Conservation (phyloP, 2,113 vertebrate genomes). For the Eudyptes chrysolophus region DNA sequence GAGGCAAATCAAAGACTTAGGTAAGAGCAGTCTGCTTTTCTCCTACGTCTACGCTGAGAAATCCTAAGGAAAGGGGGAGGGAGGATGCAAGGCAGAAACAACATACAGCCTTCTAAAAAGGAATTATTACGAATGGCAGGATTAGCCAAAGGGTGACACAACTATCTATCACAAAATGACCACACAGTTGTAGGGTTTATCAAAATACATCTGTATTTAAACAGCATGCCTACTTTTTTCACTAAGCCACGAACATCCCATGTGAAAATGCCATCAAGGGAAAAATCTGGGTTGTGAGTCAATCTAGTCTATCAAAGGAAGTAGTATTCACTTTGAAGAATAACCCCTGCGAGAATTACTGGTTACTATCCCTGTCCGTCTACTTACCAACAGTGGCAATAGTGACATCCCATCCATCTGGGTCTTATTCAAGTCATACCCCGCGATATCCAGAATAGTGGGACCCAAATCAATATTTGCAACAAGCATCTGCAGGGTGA, state of each 20-base stretch:
- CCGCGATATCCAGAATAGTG: slow-evolving; percentile 94
- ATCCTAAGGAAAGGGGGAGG: not conserved
- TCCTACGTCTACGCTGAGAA: not conserved
- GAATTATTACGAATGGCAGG: not conserved
- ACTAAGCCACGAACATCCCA: not conserved
- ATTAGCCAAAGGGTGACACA: not conserved
- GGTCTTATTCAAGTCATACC: slow-evolving; percentile 86
- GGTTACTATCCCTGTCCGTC: not conserved
- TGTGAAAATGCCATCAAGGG: not conserved
- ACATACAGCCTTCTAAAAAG: not conserved
- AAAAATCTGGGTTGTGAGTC: not conserved
- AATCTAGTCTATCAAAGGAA: not conserved
- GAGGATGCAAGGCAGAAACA: not conserved
- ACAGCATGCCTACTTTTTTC: not conserved
- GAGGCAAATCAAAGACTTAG: not conserved
- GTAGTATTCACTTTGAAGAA: not conserved
- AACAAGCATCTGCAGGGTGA: slow-evolving; percentile 81
- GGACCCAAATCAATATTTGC: slow-evolving; percentile 95
- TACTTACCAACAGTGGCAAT: slow-evolving; percentile 86
- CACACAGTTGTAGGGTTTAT: not conserved
- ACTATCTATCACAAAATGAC: not conserved
- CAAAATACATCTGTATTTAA: not conserved
- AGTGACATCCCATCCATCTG: slow-evolving; percentile 97
- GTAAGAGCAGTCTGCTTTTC: not conserved
- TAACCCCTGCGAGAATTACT: not conserved